Evolutionary conservation across 2,797 vertebrate genomes (phyloP), one percentile per base, ranked within the genome.

Genomic region (Sparus aurata): DNA sequence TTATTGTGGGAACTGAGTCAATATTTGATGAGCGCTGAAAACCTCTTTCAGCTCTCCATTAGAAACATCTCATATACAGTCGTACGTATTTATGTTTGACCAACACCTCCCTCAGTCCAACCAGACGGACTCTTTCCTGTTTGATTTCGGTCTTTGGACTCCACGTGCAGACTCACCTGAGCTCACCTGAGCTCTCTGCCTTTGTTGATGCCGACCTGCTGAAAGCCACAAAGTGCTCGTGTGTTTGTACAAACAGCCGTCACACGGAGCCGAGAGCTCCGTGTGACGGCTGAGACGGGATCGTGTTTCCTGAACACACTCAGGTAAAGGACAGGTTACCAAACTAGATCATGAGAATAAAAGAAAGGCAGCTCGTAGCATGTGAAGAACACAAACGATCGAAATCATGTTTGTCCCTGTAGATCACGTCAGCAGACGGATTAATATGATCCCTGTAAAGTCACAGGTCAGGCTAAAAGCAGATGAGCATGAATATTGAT

Each of bases 401-500:
- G 3, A 43, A 22, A 18, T 15, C 58, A 60, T 43, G n/a, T 12
- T 45, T 45, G 41, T 30, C 30, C 20, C 12, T n/a, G 52, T 10
- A 43, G 2, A 41, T 41, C 34, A 50, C 10, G 11, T 4, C 20
- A 22, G 41, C 54, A 23, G 55, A 12, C 20, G 49, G 20, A 69
- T 3, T 6, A 49, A 22, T 2, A 23, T 69, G 5, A 38, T 30
- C 22, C 12, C 18, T 20, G 18, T 18, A 18, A 18, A 47, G 46
- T 18, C 16, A 47, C 46, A 47, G 15, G 16, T 53, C 5, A 3
- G n/a, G 10, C 7, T n/a, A 53, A 12, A 10, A n/a, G 20, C 10
- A 50, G 13, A 45, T 12, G 1, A 15, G 34, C 34, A 2, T 53
- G 58, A 2, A 13, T 75, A 75, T 85, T 55, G 84, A 83, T 77